A percentile compares a stretch with the other conserved stretches of the same genome.
phyloP scores from a whole-genome alignment of 2,888 invertebrate species.

The Lasius fuliginosus region DNA sequence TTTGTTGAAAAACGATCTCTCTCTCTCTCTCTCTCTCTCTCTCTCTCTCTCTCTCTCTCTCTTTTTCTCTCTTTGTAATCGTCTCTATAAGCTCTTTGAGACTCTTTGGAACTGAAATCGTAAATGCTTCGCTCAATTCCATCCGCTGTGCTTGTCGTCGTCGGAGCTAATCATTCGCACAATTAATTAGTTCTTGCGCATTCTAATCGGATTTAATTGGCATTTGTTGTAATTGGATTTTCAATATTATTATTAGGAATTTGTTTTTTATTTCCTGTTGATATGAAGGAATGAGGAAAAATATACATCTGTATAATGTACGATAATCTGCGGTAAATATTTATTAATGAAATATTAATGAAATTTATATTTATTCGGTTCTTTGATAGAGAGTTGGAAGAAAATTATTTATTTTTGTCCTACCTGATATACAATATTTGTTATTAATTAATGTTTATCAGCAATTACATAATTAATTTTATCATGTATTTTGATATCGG shows the following conservation, averaged over 20 bases:
- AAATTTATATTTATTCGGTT: background rate
- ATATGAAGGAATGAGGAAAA: background rate
- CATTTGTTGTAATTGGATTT: constrained; percentile 33
- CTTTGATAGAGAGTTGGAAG: background rate
- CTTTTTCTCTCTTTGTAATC: constrained; percentile 2
- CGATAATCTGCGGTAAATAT: background rate
- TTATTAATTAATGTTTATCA: background rate
- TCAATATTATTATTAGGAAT: constrained; percentile 31
- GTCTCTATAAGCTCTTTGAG: constrained; percentile 49
- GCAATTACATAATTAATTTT: background rate
- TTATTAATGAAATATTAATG: background rate
- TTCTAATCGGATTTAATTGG: constrained; percentile 49
- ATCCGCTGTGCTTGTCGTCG: constrained; percentile 15
- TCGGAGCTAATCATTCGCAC: constrained; percentile 49
- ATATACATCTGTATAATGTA: too few relatives aligned
- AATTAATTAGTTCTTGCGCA: constrained; percentile 48
- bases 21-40: background rate
- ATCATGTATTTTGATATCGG: background rate
- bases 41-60: constrained; percentile 1
- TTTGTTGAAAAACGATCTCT: constrained; percentile 37
- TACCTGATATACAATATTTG: background rate
- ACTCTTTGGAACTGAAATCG: constrained; percentile 49
- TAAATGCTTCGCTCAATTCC: constrained; percentile 33
- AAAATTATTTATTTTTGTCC: background rate
- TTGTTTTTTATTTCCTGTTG: background rate